A percentile compares a stretch with the other conserved stretches of the same genome.
phyloP scores from a whole-genome alignment of 2,797 vertebrate species.

The Jordanella pulchra region DNA sequence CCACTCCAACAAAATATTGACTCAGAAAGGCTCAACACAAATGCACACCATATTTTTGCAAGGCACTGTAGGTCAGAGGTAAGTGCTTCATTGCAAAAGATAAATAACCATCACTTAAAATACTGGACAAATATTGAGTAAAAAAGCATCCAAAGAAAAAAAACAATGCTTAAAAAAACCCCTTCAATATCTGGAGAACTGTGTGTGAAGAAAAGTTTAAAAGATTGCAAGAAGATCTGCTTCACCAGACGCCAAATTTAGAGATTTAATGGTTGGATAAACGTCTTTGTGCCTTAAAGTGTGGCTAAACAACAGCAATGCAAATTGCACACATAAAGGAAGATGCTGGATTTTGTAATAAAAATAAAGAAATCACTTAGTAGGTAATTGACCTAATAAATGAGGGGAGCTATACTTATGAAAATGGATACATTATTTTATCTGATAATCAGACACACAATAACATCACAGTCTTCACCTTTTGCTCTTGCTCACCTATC shows the following conservation, averaged over 20 bases:
- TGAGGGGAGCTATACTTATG: constrained; percentile 42
- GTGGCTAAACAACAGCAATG: constrained; percentile 34
- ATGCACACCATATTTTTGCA: not conserved
- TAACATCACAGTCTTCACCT: constrained; percentile 33
- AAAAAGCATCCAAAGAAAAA: not conserved
- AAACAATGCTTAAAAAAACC: not conserved
- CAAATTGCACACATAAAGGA: constrained; percentile 56
- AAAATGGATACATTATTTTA: constrained; percentile 30
- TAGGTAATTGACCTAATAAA: constrained; percentile 43
- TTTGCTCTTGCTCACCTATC: constrained; percentile 66
- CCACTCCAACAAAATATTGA: not conserved
- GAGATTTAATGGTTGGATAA: not conserved
- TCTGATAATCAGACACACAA: constrained; percentile 20
- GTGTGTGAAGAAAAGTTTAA: not conserved
- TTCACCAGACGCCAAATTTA: not conserved
- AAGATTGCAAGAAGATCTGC: not conserved
- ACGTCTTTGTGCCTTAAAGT: not conserved
- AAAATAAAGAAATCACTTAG: constrained; percentile 49
- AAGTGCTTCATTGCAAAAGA: not conserved
- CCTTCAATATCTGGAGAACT: not conserved
- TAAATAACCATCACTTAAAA: not conserved
- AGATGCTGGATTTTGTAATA: constrained; percentile 62
- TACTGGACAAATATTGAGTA: not conserved
- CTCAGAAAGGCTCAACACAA: not conserved
- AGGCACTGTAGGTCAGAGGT: not conserved